phyloP scores from a whole-genome alignment of 2,888 invertebrate genomes.

The Apotomis turbidana region DNA sequence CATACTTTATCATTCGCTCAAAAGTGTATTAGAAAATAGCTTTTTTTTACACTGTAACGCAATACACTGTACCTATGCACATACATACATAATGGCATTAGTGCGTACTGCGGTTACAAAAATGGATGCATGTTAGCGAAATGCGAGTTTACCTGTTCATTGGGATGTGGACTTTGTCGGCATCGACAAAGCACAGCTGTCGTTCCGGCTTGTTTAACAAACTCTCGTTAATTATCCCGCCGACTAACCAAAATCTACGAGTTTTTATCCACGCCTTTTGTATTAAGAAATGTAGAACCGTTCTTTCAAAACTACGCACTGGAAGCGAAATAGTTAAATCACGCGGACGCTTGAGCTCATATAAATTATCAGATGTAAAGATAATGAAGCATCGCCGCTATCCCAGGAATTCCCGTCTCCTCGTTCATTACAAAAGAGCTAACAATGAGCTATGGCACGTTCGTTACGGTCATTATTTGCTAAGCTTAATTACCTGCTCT shows the following conservation, averaged over 20 bases:
- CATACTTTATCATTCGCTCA: too few species aligned
- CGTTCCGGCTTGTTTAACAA: constrained; percentile 73
- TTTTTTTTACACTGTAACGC: too few species aligned
- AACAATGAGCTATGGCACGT: constrained; percentile 57
- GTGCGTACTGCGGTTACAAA: constrained; percentile 15
- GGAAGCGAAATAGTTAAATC: constrained; percentile 37
- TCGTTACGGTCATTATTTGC: constrained; percentile 73
- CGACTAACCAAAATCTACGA: constrained; percentile 54
- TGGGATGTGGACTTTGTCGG: constrained; percentile 60
- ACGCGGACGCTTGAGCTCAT: constrained; percentile 41
- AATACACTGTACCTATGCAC: too few species aligned
- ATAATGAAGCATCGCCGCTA: constrained; percentile 43
- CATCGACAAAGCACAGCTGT: constrained; percentile 61
- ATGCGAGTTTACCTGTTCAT: constrained; percentile 37
- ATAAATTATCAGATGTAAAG: constrained; percentile 45
- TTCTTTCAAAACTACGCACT: constrained; percentile 32
- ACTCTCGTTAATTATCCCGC: constrained; percentile 73
- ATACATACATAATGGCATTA: constrained; percentile 6
- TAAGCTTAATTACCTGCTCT: constrained; percentile 76
- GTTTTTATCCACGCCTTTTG: constrained; percentile 38
- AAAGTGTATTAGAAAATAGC: too few species aligned
- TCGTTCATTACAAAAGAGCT: constrained; percentile 41
- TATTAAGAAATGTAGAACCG: constrained; percentile 32
- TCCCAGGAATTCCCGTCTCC: constrained; percentile 36
- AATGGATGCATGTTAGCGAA: constrained; percentile 20